phyloP scores from a whole-genome alignment of 2,797 vertebrate genomes.

The Miichthys miiuy region DNA sequence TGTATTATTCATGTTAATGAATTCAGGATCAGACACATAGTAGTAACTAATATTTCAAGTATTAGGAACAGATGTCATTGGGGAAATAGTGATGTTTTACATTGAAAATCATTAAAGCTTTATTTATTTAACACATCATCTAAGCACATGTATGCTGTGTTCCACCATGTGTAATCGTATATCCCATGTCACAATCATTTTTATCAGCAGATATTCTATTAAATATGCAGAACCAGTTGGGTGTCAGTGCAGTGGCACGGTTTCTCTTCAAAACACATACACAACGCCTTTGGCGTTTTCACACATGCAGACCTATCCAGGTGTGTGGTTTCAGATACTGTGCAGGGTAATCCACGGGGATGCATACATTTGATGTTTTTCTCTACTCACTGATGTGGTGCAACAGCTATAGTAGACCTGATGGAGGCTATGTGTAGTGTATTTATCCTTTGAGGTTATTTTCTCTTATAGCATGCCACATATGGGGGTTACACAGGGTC shows the following conservation, averaged over 20 bases:
- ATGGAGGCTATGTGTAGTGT: not conserved
- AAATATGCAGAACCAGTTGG: constrained; percentile 5
- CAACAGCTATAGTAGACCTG: not conserved
- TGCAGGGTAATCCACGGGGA: constrained; percentile 1
- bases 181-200: not conserved
- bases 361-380: constrained; percentile 14
- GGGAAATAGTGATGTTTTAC: constrained; percentile 29
- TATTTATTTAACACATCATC: constrained; percentile 36
- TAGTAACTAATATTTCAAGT: constrained; percentile 22
- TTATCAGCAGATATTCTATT: constrained; percentile 3
- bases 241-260: not conserved
- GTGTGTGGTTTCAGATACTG: constrained; percentile 1
- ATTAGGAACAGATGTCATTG: constrained; percentile 19
- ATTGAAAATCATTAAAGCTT: constrained; percentile 18
- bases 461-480: no score
- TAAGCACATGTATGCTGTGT: not conserved
- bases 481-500: no score
- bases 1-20: constrained; percentile 67
- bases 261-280: not conserved
- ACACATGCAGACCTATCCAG: not conserved
- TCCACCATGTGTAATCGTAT: not conserved
- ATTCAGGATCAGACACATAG: constrained; percentile 29
- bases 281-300: not conserved
- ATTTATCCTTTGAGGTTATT: not conserved
- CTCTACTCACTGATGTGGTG: not conserved